Base-by-base conservation (phyloP, 2,888 invertebrate species). In the Cryptocheilus praepositus region DNA sequence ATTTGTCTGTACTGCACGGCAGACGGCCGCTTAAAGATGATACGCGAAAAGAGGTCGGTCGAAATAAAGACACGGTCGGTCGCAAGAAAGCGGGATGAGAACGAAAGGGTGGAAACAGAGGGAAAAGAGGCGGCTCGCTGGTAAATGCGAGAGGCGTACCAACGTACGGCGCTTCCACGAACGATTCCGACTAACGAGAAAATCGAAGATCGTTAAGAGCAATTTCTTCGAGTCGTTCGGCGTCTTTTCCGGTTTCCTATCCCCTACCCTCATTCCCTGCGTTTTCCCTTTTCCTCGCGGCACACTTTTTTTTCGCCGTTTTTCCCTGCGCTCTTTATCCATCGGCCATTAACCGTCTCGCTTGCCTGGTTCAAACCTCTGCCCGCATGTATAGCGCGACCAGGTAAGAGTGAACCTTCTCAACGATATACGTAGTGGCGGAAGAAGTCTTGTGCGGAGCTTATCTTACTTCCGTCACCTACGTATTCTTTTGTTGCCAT, bases 191-290 rank as follows among this genome's bases (percentile, higher is more conserved):
- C 80, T 84, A 85, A 85, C 82, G 82, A 83, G 82, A 81, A 85
- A 84, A 85, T 85, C 83, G 84, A 83, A 81, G 80, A 79, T 84
- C 82, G 80, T 85, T 85, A 85, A 77, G 80, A 79, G 83, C 79
- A 82, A 83, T 85, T 84, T 81, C 81, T 82, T 70, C 77, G 74
- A 76, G 77, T 79, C 78, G 78, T 73, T 79, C 76, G 66, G 49
- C 70, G 65, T 67, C 74, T 72, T 66, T 74, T 66, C 67, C 72
- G 68, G 61, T 73, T 72, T 68, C 54, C 56, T 51, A 64, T 58
- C 60, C 55, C 63, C 36, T 70, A 19, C 53, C 62, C 56, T 45
- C 46, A 52, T 46, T 61, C 64, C 69, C 71, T 51, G 43, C 51
- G 36, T 45, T 54, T 44, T 55, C 13, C 53, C 44, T 55, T 25